Evolutionary conservation across 2,113 vertebrate species (phyloP).

Genomic region (Arizona elegans): DNA sequence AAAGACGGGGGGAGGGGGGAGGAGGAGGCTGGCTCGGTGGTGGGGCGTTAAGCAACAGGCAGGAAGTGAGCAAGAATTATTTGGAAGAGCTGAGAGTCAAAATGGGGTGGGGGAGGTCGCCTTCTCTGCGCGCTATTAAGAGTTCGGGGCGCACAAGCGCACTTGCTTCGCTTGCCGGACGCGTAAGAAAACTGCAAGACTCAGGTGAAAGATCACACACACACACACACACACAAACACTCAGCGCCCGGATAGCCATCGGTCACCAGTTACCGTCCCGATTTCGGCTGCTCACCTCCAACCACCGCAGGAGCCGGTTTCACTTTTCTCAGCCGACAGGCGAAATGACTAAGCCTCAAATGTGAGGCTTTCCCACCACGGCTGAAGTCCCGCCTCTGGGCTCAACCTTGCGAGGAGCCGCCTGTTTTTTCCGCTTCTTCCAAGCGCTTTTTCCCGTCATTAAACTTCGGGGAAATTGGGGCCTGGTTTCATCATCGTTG

Average conservation of each 20-base stretch:
- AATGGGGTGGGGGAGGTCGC: not conserved
- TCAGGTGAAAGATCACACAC: not conserved
- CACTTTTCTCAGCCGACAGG: not conserved
- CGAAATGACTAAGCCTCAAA: not conserved
- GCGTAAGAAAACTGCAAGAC: not conserved
- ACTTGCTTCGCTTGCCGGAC: not conserved
- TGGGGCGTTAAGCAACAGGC: not conserved
- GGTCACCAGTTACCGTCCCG: not conserved
- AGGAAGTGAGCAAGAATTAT: not conserved
- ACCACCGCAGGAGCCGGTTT: not conserved
- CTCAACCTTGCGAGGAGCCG: not conserved
- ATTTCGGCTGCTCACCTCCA: not conserved
- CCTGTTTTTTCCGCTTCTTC: not conserved
- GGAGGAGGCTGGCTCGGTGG: not conserved
- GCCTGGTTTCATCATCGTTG: not conserved
- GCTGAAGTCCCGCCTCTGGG: not conserved
- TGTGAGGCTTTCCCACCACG: not conserved
- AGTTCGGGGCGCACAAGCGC: not conserved
- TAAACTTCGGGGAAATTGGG: not conserved
- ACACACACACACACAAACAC: too few relatives aligned
- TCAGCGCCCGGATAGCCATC: not conserved
- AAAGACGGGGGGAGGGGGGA: not conserved
- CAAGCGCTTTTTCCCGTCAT: not conserved
- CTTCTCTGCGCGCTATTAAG: not conserved
- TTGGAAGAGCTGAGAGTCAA: not conserved